Percentiles rank a stretch among this genome's conserved stretches.
Evolutionary conservation across 2,797 vertebrate genomes (phyloP).

Genomic region (Cephalopachus bancanus): DNA sequence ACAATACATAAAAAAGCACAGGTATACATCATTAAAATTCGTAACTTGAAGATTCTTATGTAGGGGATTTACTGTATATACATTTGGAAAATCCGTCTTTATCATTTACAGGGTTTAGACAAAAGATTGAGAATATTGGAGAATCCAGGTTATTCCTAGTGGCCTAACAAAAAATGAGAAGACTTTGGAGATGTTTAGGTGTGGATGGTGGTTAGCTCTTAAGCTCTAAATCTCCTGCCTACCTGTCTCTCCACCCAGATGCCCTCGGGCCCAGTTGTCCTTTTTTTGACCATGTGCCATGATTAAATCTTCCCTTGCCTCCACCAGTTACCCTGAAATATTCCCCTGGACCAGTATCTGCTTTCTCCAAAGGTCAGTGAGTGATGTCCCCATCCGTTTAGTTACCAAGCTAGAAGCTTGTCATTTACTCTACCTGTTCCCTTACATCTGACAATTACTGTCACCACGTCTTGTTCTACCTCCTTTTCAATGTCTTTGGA

Average conservation of each 20-base stretch:
- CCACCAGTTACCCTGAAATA: background rate
- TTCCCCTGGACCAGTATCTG: background rate
- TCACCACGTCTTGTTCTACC: background rate
- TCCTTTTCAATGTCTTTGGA: background rate
- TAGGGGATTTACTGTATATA: too few species aligned
- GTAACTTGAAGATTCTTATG: too few species aligned
- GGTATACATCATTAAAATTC: too few species aligned
- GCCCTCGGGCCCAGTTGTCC: background rate
- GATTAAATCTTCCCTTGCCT: background rate
- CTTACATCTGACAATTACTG: background rate
- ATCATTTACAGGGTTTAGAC: background rate
- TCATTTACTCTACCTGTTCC: background rate
- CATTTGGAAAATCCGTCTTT: background rate
- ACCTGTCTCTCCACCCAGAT: background rate
- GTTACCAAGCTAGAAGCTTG: background rate
- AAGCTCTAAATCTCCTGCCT: background rate
- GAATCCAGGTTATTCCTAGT: background rate
- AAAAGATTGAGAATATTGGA: background rate
- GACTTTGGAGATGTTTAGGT: too few species aligned
- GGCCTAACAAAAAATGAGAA: background rate
- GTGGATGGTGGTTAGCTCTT: background rate
- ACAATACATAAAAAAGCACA: too few species aligned
- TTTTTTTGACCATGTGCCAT: background rate
- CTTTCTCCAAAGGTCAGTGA: background rate
- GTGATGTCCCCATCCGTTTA: background rate